phyloP scores from a whole-genome alignment of 2,888 invertebrate genomes.

The Megamerina dolium region DNA sequence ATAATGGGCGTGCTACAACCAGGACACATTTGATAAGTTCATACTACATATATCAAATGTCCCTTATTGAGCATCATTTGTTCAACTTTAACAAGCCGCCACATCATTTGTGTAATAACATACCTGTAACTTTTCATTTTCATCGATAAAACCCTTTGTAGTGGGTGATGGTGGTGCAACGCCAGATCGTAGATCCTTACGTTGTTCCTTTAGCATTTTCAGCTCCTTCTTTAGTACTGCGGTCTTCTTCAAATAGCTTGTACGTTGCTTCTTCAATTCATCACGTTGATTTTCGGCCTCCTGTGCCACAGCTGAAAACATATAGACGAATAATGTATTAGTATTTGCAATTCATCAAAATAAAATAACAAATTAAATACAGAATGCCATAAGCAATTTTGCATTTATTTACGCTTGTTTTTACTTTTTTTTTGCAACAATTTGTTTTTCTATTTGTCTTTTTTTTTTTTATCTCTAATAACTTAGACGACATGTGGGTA shows the following conservation, averaged over 20 bases:
- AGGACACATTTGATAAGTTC: too few relatives aligned
- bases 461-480: too few relatives aligned
- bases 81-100: too few relatives aligned
- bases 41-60: too few relatives aligned
- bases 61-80: too few relatives aligned
- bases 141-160: conserved; percentile 70
- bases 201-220: conserved; percentile 71
- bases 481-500: too few relatives aligned
- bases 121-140: conserved; percentile 82
- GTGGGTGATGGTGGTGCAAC: conserved; percentile 63
- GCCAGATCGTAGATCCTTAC: conserved; percentile 63
- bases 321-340: too few relatives aligned
- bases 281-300: conserved; percentile 79
- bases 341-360: too few relatives aligned
- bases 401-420: conserved; percentile 9
- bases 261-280: conserved; percentile 71
- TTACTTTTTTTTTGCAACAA: too few relatives aligned
- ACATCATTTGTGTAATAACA: too few relatives aligned
- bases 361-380: conserved; percentile 2
- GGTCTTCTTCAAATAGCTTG: conserved; percentile 74
- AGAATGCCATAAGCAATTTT: conserved; percentile 7
- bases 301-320: conserved; percentile 62
- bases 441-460: too few relatives aligned
- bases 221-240: conserved; percentile 68
- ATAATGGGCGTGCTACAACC: too few relatives aligned